Evolutionary conservation across 2,797 vertebrate genomes (phyloP), one percentile per base, ranked within the genome.

Genomic region (Manis javanica): DNA sequence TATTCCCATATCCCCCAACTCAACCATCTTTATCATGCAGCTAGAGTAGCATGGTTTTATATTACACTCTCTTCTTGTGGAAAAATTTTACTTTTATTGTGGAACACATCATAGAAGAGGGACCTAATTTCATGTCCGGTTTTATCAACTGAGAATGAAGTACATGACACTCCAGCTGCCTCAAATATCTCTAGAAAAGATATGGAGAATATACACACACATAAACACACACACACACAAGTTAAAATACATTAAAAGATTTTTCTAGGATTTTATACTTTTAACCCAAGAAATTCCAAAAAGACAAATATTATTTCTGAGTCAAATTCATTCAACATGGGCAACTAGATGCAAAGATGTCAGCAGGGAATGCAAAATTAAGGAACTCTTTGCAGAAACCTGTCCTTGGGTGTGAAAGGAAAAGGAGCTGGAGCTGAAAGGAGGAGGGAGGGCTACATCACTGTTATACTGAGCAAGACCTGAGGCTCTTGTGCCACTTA

Each of bases 91-190:
- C 53, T 94, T 68, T 51, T 39, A 63, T 90, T 59, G n/a, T 64
- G 21, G 39, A 87, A 82, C 24, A 68, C 11, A 14, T 29, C 29
- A 21, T 59, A 13, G n/a, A 82, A 91, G 55, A 71, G 16, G 66
- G 34, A 72, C 64, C 46, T 75, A 26, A 42, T 81, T 81, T 57
- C 29, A n/a, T 82, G 79, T 87, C 26, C 24, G 34, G 23, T 69
- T 59, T 72, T 51, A 92, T 49, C 8, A 69, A n/a, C 39, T 66
- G 19, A 82, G 75, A 93, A 88, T 42, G 75, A 94, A 87, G 63
- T 39, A 71, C 13, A 13, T n/a, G 92, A 78, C 53, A 66, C 21
- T 82, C 42, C 79, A 66, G 51, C n/a, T 71, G 13, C 7, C 24
- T 78, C 84, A 86, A 46, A n/a, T 8, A 51, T 82, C 77, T 90